Conservation (phyloP, 2,888 invertebrate genomes). For the Alloscopus bannaensis region DNA sequence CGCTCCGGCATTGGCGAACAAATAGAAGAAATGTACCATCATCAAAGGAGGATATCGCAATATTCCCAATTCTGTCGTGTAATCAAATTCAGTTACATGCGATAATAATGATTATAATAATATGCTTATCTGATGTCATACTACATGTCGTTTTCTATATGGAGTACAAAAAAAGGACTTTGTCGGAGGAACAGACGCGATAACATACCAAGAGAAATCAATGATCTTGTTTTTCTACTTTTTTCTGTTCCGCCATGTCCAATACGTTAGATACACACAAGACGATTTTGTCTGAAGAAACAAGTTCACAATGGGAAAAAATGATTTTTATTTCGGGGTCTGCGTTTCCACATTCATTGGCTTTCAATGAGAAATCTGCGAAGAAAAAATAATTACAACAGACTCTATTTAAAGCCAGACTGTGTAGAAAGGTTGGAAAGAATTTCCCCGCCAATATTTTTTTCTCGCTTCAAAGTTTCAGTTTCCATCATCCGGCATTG, state of each 20-base stretch:
- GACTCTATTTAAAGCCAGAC: too few relatives aligned
- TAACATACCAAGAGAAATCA: constrained; percentile 5
- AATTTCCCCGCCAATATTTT: too few relatives aligned
- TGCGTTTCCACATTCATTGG: too few relatives aligned
- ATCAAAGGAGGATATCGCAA: constrained; percentile 17
- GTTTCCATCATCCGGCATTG: too few relatives aligned
- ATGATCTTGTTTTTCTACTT: constrained; percentile 9
- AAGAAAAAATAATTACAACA: too few relatives aligned
- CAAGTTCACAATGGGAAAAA: too few relatives aligned
- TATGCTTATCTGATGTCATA: constrained; percentile 19
- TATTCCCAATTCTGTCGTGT: constrained; percentile 23
- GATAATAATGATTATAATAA: constrained; percentile 34
- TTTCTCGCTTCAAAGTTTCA: too few relatives aligned
- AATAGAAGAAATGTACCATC: constrained; percentile 25
- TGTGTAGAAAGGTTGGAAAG: too few relatives aligned
- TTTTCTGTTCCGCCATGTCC: background rate
- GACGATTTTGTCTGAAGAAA: too few relatives aligned
- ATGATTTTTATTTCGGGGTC: too few relatives aligned
- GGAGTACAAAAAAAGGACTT: background rate
- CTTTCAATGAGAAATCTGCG: too few relatives aligned
- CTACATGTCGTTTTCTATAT: background rate
- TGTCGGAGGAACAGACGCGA: background rate
- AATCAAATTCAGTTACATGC: constrained; percentile 38
- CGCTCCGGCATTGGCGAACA: background rate
- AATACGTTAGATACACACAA: background rate